These are phyloP conservation scores for Lineus longissimus DNA, from an alignment of 1,140 invertebrate species.

Conservation along the genomic window DNA sequence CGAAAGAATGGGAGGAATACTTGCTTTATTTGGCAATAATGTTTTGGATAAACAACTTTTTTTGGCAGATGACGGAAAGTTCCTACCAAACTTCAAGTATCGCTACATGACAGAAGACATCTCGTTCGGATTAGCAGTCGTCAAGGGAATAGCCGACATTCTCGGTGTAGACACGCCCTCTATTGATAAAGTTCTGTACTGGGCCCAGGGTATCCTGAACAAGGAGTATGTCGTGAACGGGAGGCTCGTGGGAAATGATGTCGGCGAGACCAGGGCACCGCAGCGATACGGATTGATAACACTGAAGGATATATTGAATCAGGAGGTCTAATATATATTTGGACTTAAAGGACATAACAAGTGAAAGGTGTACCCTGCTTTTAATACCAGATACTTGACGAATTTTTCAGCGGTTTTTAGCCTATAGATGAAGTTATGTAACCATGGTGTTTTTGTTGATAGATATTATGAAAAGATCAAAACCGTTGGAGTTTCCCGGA, in stretches of 20 bases:
- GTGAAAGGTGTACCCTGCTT: no score
- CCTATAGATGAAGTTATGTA: no score
- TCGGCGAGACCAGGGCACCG: conserved; percentile 31
- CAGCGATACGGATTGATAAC: conserved; percentile 35
- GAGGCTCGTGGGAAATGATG: conserved; percentile 33
- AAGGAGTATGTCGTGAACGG: conserved; percentile 38
- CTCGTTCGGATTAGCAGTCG: conserved; percentile 33
- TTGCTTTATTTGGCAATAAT: no score
- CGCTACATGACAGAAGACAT: conserved; percentile 34
- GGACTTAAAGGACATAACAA: no score
- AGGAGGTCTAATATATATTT: no score
- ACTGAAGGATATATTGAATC: conserved; percentile 20
- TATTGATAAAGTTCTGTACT: conserved; percentile 32
- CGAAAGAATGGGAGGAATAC: no score
- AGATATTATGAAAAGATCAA: no score
- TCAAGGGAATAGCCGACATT: conserved; percentile 33
- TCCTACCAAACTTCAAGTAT: conserved; percentile 32
- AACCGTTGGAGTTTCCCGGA: no score
- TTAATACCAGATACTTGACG: no score
- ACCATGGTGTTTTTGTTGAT: no score
- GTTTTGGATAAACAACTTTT: no score
- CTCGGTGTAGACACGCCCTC: conserved; percentile 24
- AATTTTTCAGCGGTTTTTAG: no score
- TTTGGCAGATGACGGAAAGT: conserved; percentile 18
- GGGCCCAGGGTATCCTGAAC: conserved; percentile 37